These are phyloP conservation scores for Arrhopalites spinosus DNA, from an alignment of 2,888 invertebrate genomes.

Conservation along the genomic window DNA sequence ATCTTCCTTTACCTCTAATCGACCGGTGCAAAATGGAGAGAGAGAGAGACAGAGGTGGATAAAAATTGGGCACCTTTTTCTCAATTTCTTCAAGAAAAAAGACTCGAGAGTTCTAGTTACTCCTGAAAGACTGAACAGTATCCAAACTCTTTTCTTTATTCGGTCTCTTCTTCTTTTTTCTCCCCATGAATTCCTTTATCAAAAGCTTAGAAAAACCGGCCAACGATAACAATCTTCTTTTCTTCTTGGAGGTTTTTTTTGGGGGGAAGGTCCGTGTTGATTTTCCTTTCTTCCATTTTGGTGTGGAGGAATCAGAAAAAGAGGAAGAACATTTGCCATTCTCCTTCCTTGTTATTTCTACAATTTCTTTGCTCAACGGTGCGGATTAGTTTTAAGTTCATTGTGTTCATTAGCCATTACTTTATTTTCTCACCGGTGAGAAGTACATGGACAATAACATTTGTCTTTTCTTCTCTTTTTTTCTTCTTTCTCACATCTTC, in stretches of 20 bases:
- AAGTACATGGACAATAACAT: constrained; percentile 23
- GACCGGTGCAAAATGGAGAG: neutral
- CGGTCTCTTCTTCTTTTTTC: constrained; percentile 1
- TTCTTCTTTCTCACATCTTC: neutral
- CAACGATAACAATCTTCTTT: constrained; percentile 30
- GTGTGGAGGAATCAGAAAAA: too few species aligned
- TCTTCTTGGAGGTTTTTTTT: constrained; percentile 6
- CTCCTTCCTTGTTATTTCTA: constrained; percentile 2
- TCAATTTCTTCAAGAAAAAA: too few species aligned
- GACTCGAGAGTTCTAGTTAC: too few species aligned
- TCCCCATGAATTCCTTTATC: constrained; percentile 31
- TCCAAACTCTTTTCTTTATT: neutral
- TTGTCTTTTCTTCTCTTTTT: constrained; percentile 10
- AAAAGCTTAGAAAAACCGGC: neutral
- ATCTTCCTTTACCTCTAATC: constrained; percentile 15
- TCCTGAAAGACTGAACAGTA: too few species aligned
- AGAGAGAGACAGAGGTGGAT: neutral
- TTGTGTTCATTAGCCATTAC: constrained; percentile 19
- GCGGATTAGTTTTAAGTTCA: constrained; percentile 7
- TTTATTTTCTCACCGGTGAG: constrained; percentile 22
- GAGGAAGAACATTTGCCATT: neutral
- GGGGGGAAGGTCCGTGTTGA: constrained; percentile 14
- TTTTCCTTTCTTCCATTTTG: constrained; percentile 2
- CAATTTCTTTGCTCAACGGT: neutral
- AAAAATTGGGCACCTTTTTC: too few species aligned